phyloP scores from a whole-genome alignment of 2,888 invertebrate species.

The Rhingia campestris region DNA sequence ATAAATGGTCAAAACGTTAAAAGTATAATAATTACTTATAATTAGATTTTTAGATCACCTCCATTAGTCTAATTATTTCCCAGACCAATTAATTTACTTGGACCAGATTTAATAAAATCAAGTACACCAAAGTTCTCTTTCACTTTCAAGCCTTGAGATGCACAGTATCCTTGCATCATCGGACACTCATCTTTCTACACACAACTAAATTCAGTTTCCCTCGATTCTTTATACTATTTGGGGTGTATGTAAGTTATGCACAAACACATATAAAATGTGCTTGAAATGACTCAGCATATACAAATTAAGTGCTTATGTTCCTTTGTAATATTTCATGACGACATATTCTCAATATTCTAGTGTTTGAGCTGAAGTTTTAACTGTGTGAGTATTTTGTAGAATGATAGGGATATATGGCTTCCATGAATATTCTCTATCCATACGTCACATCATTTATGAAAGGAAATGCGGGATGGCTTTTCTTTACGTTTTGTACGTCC shows the following conservation, averaged over 20 bases:
- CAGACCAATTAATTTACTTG: background rate
- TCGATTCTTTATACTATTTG: background rate
- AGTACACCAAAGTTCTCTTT: constrained; percentile 58
- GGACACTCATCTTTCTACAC: constrained; percentile 38
- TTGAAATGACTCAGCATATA: constrained; percentile 72
- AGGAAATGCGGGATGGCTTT: constrained; percentile 74
- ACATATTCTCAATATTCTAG: constrained; percentile 26
- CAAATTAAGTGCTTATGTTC: constrained; percentile 71
- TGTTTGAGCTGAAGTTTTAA: background rate
- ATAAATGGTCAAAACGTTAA: too few species aligned
- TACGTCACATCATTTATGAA: constrained; percentile 63
- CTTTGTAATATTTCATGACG: constrained; percentile 62
- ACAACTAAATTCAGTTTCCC: constrained; percentile 12
- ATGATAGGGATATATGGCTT: constrained; percentile 58
- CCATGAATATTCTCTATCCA: constrained; percentile 59
- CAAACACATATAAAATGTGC: constrained; percentile 59
- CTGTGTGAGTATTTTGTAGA: constrained; percentile 24
- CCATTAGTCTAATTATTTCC: too few species aligned
- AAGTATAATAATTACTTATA: too few species aligned
- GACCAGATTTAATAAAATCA: constrained; percentile 23
- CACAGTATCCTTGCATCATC: constrained; percentile 71
- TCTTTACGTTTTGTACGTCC: constrained; percentile 63
- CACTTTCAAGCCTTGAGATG: constrained; percentile 66
- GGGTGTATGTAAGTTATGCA: constrained; percentile 55
- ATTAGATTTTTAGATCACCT: too few species aligned